Base-by-base conservation (phyloP, 92 coral and sea anemone species). In the Epizoanthus rinbou region DNA sequence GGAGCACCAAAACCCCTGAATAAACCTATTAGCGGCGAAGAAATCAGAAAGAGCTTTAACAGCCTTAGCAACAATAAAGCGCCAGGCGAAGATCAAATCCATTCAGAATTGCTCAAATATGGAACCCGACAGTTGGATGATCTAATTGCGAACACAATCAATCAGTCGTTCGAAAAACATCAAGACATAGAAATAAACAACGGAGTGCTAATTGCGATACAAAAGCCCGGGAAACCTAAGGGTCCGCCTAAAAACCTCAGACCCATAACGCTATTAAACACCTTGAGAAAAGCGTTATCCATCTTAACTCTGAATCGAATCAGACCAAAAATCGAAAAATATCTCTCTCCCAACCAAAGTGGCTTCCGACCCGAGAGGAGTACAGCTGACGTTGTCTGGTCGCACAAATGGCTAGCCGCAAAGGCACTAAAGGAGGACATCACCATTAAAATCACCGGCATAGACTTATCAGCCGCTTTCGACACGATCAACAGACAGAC, bases 361-460 rank as follows among this genome's bases (percentile, higher is more conserved):
- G 68, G 68, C 68, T 63, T 63, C 68, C 68, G 68, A 63, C 68
- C 68, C 68, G 68, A 63, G 68, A 63, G 68, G 68, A 63, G 68
- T 63, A 63, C 68, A 63, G 68, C 68, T 63, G 68, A 63, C 68
- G 68, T 63, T 63, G 68, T 63, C 25, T 63, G 68, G 68, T 63
- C 68, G 13, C 68, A 63, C 68, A 63, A 63, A 63, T 63, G 68
- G 68, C 68, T 63, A 63, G 68, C 68, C 68, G 68, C 68, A 63
- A 63, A 63, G 68, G 68, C 68, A 63, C 68, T 63, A 6, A 63
- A 63, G 68, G 68, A 63, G 68, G 68, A 63, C 68, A 63, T 63
- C 68, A 63, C 68, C 68, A 63, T 63, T 63, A 63, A 63, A 63
- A 63, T 63, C 68, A 63, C 68, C 68, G 68, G 68, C 68, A 63